Evolutionary conservation across 2,113 vertebrate species (phyloP).

Genomic region (Thamnophis sirtalis): DNA sequence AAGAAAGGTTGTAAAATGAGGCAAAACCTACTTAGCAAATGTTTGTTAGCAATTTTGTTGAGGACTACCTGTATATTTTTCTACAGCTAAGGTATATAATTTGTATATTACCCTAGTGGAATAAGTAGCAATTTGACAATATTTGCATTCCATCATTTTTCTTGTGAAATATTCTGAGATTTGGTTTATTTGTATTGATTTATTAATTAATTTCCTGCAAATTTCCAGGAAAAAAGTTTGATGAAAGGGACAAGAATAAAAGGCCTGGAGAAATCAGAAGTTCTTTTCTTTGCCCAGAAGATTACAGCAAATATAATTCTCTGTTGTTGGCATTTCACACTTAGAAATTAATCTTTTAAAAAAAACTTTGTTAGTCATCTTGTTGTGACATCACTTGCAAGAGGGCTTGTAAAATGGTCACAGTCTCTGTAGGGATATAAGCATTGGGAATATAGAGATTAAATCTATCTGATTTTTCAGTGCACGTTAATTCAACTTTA

Average conservation of each 20-base stretch:
- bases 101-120: neutral
- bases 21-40: neutral
- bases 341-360: neutral
- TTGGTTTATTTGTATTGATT: neutral
- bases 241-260: neutral
- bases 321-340: neutral
- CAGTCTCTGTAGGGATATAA: neutral
- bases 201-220: neutral
- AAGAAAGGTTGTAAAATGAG: neutral
- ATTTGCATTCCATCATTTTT: neutral
- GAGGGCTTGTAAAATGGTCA: neutral
- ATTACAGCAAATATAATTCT: neutral
- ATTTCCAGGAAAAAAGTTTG: neutral
- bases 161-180: neutral
- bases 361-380: neutral
- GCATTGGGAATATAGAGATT: neutral
- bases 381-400: neutral
- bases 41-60: neutral
- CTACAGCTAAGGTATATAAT: neutral
- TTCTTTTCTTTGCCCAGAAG: neutral
- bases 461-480: neutral
- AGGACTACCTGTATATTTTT: neutral
- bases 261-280: neutral
- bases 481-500: neutral
- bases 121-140: neutral